A percentile compares a stretch with the other conserved stretches of the same genome.
Conservation (phyloP, 2,888 invertebrate genomes). For the Luffia ferchaultella region DNA sequence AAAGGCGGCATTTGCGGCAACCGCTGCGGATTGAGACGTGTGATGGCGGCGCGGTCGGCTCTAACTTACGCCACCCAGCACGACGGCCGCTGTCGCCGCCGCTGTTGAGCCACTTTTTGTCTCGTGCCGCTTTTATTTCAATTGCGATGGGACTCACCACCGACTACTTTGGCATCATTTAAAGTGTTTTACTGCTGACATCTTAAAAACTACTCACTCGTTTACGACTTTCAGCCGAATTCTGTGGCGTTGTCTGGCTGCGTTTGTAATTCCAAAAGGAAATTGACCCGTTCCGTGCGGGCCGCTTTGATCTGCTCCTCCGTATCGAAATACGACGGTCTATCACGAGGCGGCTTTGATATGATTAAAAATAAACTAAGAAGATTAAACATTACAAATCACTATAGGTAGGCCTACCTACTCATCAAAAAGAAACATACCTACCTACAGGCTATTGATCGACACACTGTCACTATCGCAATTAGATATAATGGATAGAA, state of each 20-base stretch:
- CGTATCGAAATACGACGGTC: background rate
- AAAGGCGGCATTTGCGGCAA: conserved; percentile 56
- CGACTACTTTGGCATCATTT: conserved; percentile 39
- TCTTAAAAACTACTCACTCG: conserved; percentile 53
- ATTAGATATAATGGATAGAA: too few species aligned
- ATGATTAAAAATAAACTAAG: background rate
- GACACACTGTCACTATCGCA: too few species aligned
- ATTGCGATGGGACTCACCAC: conserved; percentile 30
- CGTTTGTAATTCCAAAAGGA: conserved; percentile 39
- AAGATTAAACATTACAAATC: too few species aligned
- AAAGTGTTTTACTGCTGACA: conserved; percentile 48
- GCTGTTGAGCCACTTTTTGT: conserved; percentile 41
- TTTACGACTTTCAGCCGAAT: conserved; percentile 53
- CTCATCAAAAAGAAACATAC: too few species aligned
- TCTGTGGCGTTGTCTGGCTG: conserved; percentile 24
- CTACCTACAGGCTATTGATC: too few species aligned
- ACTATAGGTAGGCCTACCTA: too few species aligned
- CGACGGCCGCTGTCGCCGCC: conserved; percentile 25
- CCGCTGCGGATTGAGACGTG: conserved; percentile 66
- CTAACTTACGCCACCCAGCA: conserved; percentile 21
- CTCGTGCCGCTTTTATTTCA: conserved; percentile 59
- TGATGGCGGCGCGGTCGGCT: conserved; percentile 42
- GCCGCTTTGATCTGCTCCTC: conserved; percentile 38
- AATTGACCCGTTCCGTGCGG: conserved; percentile 44
- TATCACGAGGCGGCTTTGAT: background rate